Base-by-base conservation (phyloP, 2,797 vertebrate genomes). In the Fundulus diaphanus region DNA sequence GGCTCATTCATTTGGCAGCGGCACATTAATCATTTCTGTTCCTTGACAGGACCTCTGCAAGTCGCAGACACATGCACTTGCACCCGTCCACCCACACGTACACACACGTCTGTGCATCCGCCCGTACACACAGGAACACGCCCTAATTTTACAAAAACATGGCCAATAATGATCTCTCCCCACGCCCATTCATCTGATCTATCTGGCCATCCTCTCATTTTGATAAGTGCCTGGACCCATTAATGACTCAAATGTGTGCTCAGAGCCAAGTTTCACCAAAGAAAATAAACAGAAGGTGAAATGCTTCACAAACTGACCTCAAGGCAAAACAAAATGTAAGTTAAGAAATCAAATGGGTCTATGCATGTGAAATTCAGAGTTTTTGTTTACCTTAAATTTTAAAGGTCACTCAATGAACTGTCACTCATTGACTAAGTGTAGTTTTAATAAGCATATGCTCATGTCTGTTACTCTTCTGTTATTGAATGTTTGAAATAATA, bases 21-120 rank as follows among this genome's bases (percentile, higher is more conserved):
- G 79, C 75, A 72, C 92, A 95, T 95, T 93, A 94, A 94, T 95
- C 94, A 93, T 90, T 78, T 61, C 61, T 76, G 73, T 31, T 81
- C 82, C 78, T 76, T 91, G 93, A 93, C 93, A 91, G 72, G 81
- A 85, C 65, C 79, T 85, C 76, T 76, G 78, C 75, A 54, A 68
- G 75, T 71, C 66, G 59, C 75, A 77, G 68, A 42, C 76, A 77
- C 40, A 73, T 51, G 73, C 73, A 72, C 42, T 65, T 33, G 56
- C 68, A 70, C 51, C 71, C 80, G 77, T 73, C 70, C 56, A 69
- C 70, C 70, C 15, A 71, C 77, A 70, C 68, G 84, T 69, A 85
- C 52, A 82, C 83, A 70, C 77, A 70, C 83, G 54, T 61, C 78
- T 29, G 33, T 57, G 78, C 79, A 76, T 24, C 77, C 51, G 13